These are phyloP conservation scores for Hepsetus odoe DNA, from an alignment of 2,113 vertebrate species.

Conservation along the genomic window DNA sequence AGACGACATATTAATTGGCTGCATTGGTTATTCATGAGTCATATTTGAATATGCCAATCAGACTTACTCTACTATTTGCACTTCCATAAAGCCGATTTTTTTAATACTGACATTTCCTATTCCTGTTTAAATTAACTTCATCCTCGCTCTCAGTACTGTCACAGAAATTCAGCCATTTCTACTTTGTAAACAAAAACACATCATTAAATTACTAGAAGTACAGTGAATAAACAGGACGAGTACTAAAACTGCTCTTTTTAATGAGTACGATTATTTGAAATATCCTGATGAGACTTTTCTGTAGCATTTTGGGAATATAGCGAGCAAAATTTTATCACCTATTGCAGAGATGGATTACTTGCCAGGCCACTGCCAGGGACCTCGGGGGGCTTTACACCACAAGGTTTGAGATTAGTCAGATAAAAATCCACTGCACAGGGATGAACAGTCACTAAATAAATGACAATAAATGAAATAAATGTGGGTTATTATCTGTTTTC, in stretches of 20 bases:
- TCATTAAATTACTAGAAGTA: not conserved
- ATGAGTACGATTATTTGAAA: not conserved
- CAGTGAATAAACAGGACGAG: not conserved
- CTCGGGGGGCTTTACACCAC: too few species aligned
- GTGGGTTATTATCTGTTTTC: too few species aligned
- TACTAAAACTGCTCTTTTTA: not conserved
- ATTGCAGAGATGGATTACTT: too few species aligned
- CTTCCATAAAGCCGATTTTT: not conserved
- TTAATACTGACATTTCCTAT: too few species aligned
- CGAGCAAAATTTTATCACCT: too few species aligned
- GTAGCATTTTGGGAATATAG: not conserved
- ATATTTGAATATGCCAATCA: conserved; percentile 5
- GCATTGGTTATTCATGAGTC: not conserved
- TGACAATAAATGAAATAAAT: too few species aligned
- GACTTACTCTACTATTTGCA: not conserved
- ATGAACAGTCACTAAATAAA: too few species aligned
- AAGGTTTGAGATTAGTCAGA: too few species aligned
- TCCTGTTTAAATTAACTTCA: not conserved
- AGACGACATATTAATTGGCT: not conserved
- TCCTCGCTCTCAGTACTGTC: not conserved
- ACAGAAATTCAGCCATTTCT: not conserved
- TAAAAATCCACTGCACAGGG: too few species aligned
- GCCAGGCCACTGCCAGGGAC: too few species aligned
- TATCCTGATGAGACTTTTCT: not conserved
- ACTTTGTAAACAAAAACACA: not conserved